Conservation (phyloP, 2,797 vertebrate species). For the Melanotaenia boesemani region DNA sequence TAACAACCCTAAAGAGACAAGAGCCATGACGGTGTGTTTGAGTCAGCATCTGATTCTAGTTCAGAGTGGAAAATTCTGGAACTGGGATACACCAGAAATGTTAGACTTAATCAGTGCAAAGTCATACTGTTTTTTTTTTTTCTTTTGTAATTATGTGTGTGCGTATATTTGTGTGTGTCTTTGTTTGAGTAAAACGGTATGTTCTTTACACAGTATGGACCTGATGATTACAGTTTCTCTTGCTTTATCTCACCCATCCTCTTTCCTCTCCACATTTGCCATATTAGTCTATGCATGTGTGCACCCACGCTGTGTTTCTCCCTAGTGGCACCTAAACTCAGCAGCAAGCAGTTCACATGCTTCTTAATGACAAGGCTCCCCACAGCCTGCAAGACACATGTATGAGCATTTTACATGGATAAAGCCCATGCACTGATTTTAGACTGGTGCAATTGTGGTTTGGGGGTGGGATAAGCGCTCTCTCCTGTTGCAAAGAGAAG, state of each 20-base stretch:
- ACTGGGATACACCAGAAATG: constrained; percentile 53
- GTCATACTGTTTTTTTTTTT: neutral
- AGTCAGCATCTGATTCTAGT: constrained; percentile 50
- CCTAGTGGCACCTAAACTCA: constrained; percentile 31
- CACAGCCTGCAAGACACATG: constrained; percentile 22
- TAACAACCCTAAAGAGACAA: neutral
- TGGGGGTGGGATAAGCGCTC: constrained; percentile 55
- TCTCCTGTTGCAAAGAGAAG: constrained; percentile 46
- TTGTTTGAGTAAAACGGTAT: neutral
- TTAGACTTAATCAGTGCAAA: constrained; percentile 41
- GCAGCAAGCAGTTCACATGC: constrained; percentile 28
- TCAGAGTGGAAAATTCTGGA: constrained; percentile 48
- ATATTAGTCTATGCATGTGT: constrained; percentile 39
- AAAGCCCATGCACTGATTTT: constrained; percentile 26
- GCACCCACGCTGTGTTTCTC: constrained; percentile 35
- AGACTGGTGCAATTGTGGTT: constrained; percentile 38
- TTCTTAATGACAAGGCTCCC: constrained; percentile 24
- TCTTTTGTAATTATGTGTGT: constrained; percentile 3
- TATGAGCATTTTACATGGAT: constrained; percentile 22
- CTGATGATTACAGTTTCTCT: constrained; percentile 18
- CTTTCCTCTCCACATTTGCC: constrained; percentile 23
- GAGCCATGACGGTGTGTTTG: constrained; percentile 27
- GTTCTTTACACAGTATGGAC: constrained; percentile 21
- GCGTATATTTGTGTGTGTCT: no score
- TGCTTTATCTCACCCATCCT: neutral